These are phyloP conservation scores for Thinocorus orbignyianus DNA, from an alignment of 2,113 vertebrate species.

Conservation along the genomic window DNA sequence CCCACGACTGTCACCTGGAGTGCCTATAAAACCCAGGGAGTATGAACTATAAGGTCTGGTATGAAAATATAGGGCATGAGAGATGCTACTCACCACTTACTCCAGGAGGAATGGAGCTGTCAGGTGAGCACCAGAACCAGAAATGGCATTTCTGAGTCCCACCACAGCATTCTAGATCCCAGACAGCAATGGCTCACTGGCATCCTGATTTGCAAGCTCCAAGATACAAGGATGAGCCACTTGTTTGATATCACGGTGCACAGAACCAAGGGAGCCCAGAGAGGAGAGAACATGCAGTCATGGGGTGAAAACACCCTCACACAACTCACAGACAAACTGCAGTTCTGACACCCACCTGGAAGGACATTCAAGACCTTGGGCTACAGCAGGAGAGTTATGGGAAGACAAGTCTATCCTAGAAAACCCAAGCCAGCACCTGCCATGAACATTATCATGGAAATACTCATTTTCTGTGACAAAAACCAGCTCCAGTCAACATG, in stretches of 20 bases:
- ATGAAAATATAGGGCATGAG: background rate
- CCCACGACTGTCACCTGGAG: background rate
- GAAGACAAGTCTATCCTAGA: background rate
- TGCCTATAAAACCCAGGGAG: rapidly evolving
- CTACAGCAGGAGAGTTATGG: background rate
- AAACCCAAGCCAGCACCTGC: background rate
- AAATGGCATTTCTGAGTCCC: background rate
- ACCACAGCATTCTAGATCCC: background rate
- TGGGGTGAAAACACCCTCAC: rapidly evolving
- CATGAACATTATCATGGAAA: rapidly evolving
- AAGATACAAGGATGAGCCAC: background rate
- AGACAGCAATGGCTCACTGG: background rate
- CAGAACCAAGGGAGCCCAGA: background rate
- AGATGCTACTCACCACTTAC: background rate
- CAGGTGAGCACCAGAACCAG: background rate
- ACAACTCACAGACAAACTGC: background rate
- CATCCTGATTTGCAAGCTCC: background rate
- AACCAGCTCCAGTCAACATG: rapidly evolving
- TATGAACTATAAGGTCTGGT: background rate
- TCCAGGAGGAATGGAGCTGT: background rate
- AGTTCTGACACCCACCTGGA: background rate
- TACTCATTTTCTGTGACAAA: background rate
- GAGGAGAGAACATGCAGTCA: rapidly evolving
- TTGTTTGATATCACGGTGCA: rapidly evolving
- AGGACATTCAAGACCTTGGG: background rate